Base-by-base conservation (phyloP, 2,797 vertebrate species). In the Pseudochromis fuscus region DNA sequence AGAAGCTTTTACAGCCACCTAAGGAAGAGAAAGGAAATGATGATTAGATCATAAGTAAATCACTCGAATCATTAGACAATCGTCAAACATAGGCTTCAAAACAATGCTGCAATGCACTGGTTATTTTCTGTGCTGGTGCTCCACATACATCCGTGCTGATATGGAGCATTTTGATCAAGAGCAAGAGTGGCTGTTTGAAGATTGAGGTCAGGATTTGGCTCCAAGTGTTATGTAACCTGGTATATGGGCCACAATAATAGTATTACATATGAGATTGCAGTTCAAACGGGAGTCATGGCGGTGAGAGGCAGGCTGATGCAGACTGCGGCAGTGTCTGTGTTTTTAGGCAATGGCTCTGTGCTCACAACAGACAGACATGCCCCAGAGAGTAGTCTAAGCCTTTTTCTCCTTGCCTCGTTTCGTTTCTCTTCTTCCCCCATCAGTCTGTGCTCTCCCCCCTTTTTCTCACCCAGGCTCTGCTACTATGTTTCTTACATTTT, bases 231-330 rank as follows among this genome's bases (percentile, higher is more conserved):
- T 72, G 79, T 89, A 91, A 91, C 76, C 70, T 18, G 53, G 62
- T 86, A 86, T 91, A 88, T 90, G 84, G 87, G 85, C 81, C 90
- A 89, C 86, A 89, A 89, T 91, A 85, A 88, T 72, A 85, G 79
- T 71, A 86, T 87, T 90, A 87, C 87, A 91, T 87, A 73, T 79
- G 82, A 89, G 77, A 84, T 71, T 55, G 79, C 56, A 73, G 91
- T 90, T 92, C 85, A 90, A 75, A 77, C 30, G 27, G 79, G 70
- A 88, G 88, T 84, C 84, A 86, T 5, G 15, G 62, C 55, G 76
- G 77, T 75, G 65, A 76, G 75, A 79, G 73, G 67, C 76, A 69
- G 76, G 72, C 76, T 73, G 81, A 76, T 82, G 87, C 84, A 87
- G 84, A 85, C 85, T 75, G 86, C 88, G 69, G 84, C 87, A 87